A percentile compares a stretch with the other conserved stretches of the same genome.
phyloP scores from a whole-genome alignment of 1,140 invertebrate genomes.

The Lasaia peninsularis region DNA sequence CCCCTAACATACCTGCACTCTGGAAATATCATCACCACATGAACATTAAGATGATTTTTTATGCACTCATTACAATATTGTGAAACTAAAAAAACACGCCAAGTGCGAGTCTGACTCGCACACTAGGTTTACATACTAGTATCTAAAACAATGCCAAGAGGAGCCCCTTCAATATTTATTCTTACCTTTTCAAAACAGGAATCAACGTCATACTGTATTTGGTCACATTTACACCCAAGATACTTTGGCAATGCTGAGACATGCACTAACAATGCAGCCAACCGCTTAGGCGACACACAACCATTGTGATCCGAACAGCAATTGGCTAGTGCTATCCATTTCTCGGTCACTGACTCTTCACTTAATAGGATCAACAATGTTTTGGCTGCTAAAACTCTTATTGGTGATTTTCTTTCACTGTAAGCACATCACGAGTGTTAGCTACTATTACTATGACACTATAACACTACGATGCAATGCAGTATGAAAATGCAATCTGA shows the following conservation, averaged over 20 bases:
- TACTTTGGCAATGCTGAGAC: conserved; percentile 77
- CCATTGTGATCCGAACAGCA: conserved; percentile 83
- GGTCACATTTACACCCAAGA: conserved; percentile 78
- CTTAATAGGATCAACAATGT: conserved; percentile 80
- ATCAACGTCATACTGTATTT: conserved; percentile 78
- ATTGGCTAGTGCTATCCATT: conserved; percentile 81
- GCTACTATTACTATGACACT: no score
- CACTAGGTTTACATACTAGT: no score
- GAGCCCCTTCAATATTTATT: conserved; percentile 8
- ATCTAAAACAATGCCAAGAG: no score
- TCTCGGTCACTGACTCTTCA: conserved; percentile 78
- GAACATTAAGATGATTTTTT: no score
- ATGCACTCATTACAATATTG: no score
- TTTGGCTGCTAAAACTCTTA: conserved; percentile 79
- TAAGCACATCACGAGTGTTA: conserved; percentile 16
- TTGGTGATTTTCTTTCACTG: conserved; percentile 60
- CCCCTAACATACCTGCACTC: conserved; percentile 63
- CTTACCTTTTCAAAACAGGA: conserved; percentile 80
- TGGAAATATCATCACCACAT: conserved; percentile 21
- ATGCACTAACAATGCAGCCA: conserved; percentile 78
- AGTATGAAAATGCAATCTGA: no score
- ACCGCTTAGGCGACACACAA: conserved; percentile 78
- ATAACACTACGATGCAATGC: no score
- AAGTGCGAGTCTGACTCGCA: no score
- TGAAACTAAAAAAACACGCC: no score